phyloP scores from a whole-genome alignment of 2,113 vertebrate genomes.

The Eulemur rufifrons region DNA sequence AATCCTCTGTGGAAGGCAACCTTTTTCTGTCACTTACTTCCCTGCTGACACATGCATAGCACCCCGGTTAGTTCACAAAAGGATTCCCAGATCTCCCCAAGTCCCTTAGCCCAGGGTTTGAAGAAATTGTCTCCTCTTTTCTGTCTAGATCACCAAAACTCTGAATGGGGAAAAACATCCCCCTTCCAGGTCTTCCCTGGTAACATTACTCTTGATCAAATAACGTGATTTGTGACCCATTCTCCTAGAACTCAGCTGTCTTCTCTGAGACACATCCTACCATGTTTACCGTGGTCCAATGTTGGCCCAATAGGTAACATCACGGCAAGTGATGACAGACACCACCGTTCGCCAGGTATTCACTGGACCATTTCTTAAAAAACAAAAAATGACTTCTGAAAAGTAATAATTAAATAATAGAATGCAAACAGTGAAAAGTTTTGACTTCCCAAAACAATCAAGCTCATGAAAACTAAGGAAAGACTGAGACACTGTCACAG shows the following conservation, averaged over 20 bases:
- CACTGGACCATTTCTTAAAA: neutral
- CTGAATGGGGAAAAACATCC: neutral
- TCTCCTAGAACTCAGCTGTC: neutral
- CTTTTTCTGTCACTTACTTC: neutral
- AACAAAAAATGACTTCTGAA: neutral
- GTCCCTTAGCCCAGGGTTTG: neutral
- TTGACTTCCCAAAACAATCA: neutral
- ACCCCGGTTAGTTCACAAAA: neutral
- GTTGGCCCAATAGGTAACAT: too few species aligned
- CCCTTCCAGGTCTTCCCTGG: neutral
- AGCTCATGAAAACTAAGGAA: neutral
- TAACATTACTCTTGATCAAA: neutral
- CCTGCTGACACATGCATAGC: neutral
- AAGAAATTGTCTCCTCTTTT: neutral
- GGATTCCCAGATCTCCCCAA: neutral
- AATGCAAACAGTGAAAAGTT: neutral
- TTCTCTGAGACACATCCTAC: neutral
- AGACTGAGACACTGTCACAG: neutral
- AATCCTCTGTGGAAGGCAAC: neutral
- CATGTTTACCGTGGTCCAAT: too few species aligned
- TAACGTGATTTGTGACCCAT: neutral
- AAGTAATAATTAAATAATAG: neutral
- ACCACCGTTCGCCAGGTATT: neutral
- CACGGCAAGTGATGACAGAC: rapidly evolving
- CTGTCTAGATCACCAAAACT: neutral